Conservation (phyloP, 2,113 vertebrate species). For the Sciurus niger region DNA sequence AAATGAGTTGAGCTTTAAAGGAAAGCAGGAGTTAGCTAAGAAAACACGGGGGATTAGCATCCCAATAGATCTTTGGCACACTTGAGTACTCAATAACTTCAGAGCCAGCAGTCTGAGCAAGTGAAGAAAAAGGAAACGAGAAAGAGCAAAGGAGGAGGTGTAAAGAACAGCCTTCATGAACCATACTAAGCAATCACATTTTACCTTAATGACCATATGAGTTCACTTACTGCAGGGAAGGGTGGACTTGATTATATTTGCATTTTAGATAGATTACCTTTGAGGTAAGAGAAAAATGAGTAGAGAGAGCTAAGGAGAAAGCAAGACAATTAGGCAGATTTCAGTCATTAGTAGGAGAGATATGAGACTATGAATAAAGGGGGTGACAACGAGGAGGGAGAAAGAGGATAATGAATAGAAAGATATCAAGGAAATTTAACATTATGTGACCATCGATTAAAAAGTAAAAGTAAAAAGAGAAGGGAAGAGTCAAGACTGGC, state of each 20-base stretch:
- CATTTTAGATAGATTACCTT: slow-evolving; percentile 26
- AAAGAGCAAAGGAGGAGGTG: background rate
- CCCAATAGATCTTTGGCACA: background rate
- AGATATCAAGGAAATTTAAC: background rate
- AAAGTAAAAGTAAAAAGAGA: background rate
- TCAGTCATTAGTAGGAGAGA: background rate
- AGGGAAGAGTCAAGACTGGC: background rate
- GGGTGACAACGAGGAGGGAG: background rate
- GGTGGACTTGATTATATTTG: too few relatives aligned
- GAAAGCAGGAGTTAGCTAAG: background rate
- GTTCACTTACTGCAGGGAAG: background rate
- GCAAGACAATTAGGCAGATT: background rate
- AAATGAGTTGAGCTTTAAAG: background rate
- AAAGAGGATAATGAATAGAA: background rate
- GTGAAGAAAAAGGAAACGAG: background rate
- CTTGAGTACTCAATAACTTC: background rate
- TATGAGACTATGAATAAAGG: background rate
- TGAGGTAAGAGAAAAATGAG: background rate
- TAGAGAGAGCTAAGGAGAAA: background rate
- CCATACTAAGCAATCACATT: background rate
- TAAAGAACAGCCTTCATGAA: background rate
- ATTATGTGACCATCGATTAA: background rate
- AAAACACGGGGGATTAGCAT: background rate
- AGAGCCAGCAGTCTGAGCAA: background rate
- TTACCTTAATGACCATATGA: background rate